Base-by-base conservation (phyloP, 1,140 invertebrate species). In the Thrips palmi region DNA sequence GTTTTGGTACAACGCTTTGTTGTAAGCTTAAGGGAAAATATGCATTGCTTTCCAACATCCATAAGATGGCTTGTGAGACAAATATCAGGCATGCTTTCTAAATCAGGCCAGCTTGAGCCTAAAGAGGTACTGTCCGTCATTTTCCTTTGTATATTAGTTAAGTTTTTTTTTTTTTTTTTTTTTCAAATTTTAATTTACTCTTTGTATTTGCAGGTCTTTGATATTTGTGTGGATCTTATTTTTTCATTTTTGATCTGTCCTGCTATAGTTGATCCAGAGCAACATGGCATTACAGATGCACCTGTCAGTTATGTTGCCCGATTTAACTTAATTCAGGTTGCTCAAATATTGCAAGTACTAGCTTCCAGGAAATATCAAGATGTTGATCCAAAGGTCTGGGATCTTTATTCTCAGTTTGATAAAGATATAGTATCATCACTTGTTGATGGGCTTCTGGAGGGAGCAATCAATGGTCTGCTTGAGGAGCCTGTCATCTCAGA, bases 201-300 rank as follows among this genome's bases (percentile, higher is more conserved):
- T 23, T 43, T 65, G 58, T 46, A n/a, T 51, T 77, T 44, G 54
- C 62, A 74, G 62, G 63, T 72, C 43, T 61, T 79, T 48, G 70
- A 74, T 6, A 75, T 97, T 48, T 88, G 85, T 52, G 85, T 84
- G 1, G 91, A 97, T 54, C 61, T 97, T 14, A 77, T 97, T 8
- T 87, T 97, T 54, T 84, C 81, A 2, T 72, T 86, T 48, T 96
- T 96, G 47, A 86, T 97, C 41, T 97, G 92, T 52, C 88, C 89
- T 6, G 92, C 89, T 0, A 87, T 97, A 30, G 82, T 92, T 19
- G 88, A 94, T 62, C 92, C 93, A 0, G 92, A 97, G 59, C 78
- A 86, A 1, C 80, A 89, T 57, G 91, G 89, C n/a, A 85, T 97
- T 31, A 85, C 83, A 0, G 91, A 94, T 53, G 79, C 82, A 1